Evolutionary conservation across 2,797 vertebrate species (phyloP).

Genomic region (Rhodeus uyekii): DNA sequence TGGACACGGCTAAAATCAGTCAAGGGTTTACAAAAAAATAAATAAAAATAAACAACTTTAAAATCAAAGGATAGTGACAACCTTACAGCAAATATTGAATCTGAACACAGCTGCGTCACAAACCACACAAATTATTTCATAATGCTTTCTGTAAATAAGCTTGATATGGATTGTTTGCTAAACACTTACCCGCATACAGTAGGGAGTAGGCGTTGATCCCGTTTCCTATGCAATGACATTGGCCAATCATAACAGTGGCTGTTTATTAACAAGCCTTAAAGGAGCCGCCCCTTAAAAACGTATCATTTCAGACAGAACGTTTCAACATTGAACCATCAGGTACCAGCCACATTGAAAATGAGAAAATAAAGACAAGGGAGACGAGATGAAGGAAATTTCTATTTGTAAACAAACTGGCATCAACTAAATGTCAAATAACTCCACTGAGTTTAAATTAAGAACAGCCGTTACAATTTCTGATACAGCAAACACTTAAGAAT

Average conservation of each 20-base stretch:
- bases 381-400: constrained; percentile 71
- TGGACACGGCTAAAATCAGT: too few species aligned
- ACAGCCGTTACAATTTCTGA: constrained; percentile 68
- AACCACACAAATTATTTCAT: not conserved
- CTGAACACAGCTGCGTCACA: not conserved
- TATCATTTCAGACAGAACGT: too few species aligned
- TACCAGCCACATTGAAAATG: not conserved
- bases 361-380: constrained; percentile 57
- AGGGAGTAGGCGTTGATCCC: not conserved
- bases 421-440: constrained; percentile 64
- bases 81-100: not conserved
- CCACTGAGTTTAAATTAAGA: constrained; percentile 51
- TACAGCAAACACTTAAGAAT: constrained; percentile 72
- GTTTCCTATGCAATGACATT: too few species aligned
- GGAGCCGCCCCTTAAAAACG: too few species aligned
- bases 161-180: not conserved
- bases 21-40: too few species aligned
- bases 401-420: constrained; percentile 72
- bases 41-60: too few species aligned
- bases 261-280: too few species aligned
- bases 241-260: too few species aligned
- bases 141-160: not conserved
- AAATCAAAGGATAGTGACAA: too few species aligned
- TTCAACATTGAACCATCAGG: not conserved
- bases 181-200: not conserved